phyloP scores from a whole-genome alignment of 2,113 vertebrate species.

The Proteles cristata region DNA sequence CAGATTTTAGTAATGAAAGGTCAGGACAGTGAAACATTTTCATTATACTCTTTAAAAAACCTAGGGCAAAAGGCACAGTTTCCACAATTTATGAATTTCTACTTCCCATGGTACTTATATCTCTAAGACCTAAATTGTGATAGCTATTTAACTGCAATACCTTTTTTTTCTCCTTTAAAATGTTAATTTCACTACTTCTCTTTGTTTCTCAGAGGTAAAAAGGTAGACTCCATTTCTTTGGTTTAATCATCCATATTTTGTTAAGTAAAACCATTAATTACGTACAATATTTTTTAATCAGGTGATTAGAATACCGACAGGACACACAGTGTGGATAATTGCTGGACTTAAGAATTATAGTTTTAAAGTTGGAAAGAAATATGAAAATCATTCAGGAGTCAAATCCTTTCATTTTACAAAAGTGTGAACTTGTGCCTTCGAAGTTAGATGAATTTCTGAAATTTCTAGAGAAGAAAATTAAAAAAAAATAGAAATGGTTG shows the following conservation, averaged over 20 bases:
- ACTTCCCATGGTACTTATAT: background rate
- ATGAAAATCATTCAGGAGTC: background rate
- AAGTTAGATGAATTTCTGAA: background rate
- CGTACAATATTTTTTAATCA: background rate
- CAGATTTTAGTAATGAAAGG: slow-evolving; percentile 64
- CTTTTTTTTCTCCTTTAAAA: background rate
- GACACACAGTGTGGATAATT: background rate
- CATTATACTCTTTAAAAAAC: background rate
- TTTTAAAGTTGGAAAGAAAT: background rate
- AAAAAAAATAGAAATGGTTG: background rate
- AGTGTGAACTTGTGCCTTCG: background rate
- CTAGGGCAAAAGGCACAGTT: background rate
- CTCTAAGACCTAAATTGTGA: background rate
- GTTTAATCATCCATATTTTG: background rate
- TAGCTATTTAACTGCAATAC: background rate
- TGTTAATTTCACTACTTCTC: background rate
- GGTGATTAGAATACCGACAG: background rate
- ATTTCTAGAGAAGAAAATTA: background rate
- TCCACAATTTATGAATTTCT: slow-evolving; percentile 5
- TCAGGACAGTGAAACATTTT: slow-evolving; percentile 60
- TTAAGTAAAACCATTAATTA: slow-evolving; percentile 23
- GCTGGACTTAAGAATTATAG: background rate
- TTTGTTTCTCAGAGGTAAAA: background rate
- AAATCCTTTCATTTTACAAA: background rate
- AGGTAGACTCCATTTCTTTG: background rate